phyloP scores from a whole-genome alignment of 2,797 vertebrate species.

The Ctenopoma kingsleyae region DNA sequence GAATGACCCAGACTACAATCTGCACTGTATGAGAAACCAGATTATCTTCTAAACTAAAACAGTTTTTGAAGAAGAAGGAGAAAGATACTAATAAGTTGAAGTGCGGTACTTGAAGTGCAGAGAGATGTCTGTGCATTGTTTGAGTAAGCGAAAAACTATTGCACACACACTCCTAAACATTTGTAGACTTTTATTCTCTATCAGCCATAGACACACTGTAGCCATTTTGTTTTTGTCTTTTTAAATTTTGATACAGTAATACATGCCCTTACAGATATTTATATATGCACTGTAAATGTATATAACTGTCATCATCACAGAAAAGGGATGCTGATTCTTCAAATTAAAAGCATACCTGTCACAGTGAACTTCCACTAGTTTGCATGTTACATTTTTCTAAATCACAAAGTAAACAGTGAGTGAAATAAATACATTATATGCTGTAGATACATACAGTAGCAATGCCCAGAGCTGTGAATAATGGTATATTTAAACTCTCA shows the following conservation, averaged over 20 bases:
- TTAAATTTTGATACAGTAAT: conserved; percentile 93
- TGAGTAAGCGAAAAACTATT: not conserved
- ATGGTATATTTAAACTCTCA: conserved; percentile 55
- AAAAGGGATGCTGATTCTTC: conserved; percentile 94
- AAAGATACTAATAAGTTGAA: too few species aligned
- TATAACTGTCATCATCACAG: conserved; percentile 95
- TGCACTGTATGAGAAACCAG: too few species aligned
- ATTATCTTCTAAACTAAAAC: too few species aligned
- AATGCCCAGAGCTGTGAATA: conserved; percentile 68
- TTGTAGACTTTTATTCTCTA: conserved; percentile 96
- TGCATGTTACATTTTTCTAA: conserved; percentile 80
- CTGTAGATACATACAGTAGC: conserved; percentile 72
- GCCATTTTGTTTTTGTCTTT: conserved; percentile 89
- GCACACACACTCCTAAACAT: conserved; percentile 74
- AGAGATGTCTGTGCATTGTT: not conserved
- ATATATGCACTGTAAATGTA: conserved; percentile 88
- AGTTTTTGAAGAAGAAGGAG: too few species aligned
- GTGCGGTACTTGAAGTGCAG: too few species aligned
- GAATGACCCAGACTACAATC: too few species aligned
- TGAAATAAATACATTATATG: conserved; percentile 77
- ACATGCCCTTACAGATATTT: conserved; percentile 97
- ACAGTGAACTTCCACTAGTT: conserved; percentile 92
- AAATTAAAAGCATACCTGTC: conserved; percentile 95
- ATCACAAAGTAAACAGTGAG: conserved; percentile 77
- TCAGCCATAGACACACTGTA: conserved; percentile 97